Conservation (phyloP, 2,113 vertebrate genomes). For the Catharus minimus region DNA sequence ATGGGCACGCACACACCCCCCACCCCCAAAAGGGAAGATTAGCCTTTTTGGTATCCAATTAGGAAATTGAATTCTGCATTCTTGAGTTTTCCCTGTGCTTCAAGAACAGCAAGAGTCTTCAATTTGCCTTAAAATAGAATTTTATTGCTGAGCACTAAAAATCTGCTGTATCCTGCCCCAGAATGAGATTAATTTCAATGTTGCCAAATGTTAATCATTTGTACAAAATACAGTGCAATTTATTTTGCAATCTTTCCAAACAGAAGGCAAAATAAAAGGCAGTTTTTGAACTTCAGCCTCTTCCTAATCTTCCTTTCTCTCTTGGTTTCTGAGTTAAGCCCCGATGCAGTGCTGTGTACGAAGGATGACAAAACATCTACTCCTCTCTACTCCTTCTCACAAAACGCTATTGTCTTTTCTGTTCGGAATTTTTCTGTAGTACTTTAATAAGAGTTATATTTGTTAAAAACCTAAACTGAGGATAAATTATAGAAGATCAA, state of each 20-base stretch:
- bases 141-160: neutral
- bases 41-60: neutral
- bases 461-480: neutral
- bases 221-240: neutral
- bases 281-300: neutral
- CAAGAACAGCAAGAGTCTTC: neutral
- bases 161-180: neutral
- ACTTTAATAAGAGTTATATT: neutral
- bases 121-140: conserved; percentile 2
- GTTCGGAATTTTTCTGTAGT: neutral
- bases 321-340: neutral
- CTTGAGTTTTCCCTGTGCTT: neutral
- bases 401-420: neutral
- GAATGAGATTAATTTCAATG: neutral
- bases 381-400: neutral
- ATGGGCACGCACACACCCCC: accelerated
- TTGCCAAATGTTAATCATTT: neutral
- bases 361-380: neutral
- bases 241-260: neutral
- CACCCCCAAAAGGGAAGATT: neutral
- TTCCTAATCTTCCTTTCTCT: neutral
- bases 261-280: neutral
- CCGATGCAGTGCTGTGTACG: neutral
- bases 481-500: neutral
- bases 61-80: neutral